Conservation (phyloP, 2,888 invertebrate species). For the Bibio marci region DNA sequence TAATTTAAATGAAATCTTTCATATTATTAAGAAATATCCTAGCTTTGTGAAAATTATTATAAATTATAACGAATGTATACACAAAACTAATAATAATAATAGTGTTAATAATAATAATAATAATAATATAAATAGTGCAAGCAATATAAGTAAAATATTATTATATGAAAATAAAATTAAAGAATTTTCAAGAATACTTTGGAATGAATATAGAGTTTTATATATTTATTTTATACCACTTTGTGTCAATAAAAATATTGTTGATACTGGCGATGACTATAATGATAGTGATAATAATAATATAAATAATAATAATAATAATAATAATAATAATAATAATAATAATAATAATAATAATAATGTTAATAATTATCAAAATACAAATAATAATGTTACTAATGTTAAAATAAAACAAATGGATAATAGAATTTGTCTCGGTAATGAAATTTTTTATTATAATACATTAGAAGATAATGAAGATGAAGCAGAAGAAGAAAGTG, state of each 20-base stretch:
- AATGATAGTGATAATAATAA: too few relatives aligned
- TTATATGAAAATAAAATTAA: constrained; percentile 1
- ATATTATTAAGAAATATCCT: background rate
- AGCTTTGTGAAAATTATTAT: constrained; percentile 1
- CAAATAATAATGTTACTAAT: background rate
- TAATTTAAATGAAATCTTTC: background rate
- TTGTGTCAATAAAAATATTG: background rate
- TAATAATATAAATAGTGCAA: too few relatives aligned
- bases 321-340: too few relatives aligned
- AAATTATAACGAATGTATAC: background rate
- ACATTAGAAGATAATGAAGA: background rate
- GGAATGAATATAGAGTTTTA: constrained; percentile 3
- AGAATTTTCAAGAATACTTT: constrained; percentile 2
- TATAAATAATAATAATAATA: too few relatives aligned
- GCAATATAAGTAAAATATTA: background rate
- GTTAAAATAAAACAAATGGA: background rate
- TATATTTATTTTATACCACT: constrained; percentile 3
- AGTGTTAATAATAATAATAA: too few relatives aligned
- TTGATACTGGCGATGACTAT: too few relatives aligned
- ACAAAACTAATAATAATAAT: too few relatives aligned
- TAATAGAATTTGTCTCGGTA: background rate
- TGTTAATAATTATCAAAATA: too few relatives aligned
- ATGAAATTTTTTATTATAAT: background rate
- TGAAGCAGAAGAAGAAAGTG: too few relatives aligned
- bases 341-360: too few relatives aligned